These are phyloP conservation scores for Halcyon badia DNA, from an alignment of 2,797 vertebrate species.

Conservation along the genomic window DNA sequence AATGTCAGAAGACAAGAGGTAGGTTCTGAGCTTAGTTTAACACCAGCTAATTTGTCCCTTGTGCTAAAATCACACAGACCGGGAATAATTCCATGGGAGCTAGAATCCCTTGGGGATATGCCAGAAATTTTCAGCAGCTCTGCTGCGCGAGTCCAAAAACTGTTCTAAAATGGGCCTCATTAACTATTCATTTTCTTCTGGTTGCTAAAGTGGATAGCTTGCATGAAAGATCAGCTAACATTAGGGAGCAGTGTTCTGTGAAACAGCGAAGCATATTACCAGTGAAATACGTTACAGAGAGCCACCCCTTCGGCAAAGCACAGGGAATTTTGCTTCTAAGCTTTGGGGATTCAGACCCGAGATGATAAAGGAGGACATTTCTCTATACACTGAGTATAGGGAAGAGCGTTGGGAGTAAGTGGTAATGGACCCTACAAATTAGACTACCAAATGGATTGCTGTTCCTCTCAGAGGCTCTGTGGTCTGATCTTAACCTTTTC, in stretches of 20 bases:
- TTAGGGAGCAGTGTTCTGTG: constrained; percentile 31
- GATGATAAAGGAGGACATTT: constrained; percentile 8
- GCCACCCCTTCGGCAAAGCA: neutral
- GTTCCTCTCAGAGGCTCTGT: neutral
- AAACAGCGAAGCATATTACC: constrained; percentile 7
- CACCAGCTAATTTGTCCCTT: constrained; percentile 8
- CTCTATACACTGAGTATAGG: neutral
- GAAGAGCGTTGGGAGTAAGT: neutral
- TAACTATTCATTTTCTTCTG: constrained; percentile 55
- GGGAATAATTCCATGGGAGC: constrained; percentile 13
- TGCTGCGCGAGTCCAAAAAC: constrained; percentile 7
- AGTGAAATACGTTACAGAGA: neutral
- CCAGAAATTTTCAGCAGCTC: constrained; percentile 40
- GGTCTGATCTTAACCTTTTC: constrained; percentile 31
- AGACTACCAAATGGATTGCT: constrained; percentile 11
- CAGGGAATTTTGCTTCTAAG: constrained; percentile 17
- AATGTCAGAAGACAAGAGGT: constrained; percentile 16
- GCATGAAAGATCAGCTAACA: constrained; percentile 38
- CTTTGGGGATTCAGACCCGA: constrained; percentile 3
- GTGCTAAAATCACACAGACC: constrained; percentile 1
- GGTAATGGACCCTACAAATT: constrained; percentile 20
- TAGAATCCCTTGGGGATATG: neutral
- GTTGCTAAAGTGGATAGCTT: constrained; percentile 26
- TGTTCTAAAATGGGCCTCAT: constrained; percentile 35
- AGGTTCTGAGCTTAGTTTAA: constrained; percentile 29